phyloP scores from a whole-genome alignment of 2,797 vertebrate species.

The Sebastolobus altivelis region DNA sequence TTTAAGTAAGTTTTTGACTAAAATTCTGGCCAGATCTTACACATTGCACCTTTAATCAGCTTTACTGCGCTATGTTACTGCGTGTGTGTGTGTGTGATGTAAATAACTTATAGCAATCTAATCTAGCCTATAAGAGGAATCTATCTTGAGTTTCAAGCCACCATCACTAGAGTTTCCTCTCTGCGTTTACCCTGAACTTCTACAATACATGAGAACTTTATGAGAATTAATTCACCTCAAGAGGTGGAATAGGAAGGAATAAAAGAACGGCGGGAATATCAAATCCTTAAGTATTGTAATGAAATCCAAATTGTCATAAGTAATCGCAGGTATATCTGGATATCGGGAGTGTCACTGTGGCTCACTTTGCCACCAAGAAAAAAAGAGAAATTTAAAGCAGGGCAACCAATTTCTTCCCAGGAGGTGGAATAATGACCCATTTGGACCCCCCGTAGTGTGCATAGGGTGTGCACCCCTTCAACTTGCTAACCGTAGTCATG shows the following conservation, averaged over 20 bases:
- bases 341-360: conserved; percentile 23
- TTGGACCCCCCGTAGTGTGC: conserved; percentile 52
- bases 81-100: not conserved
- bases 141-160: not conserved
- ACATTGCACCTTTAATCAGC: not conserved
- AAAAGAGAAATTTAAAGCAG: conserved; percentile 51
- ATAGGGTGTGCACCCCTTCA: conserved; percentile 57
- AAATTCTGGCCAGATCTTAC: not conserved
- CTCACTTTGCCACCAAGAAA: conserved; percentile 38
- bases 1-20: not conserved
- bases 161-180: not conserved
- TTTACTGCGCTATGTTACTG: not conserved
- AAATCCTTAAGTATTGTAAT: conserved; percentile 14
- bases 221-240: not conserved
- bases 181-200: not conserved
- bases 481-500: conserved; percentile 61
- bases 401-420: conserved; percentile 51
- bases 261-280: conserved; percentile 33
- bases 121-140: conserved; percentile 1
- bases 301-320: conserved; percentile 46
- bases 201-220: not conserved
- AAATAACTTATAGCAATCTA: not conserved
- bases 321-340: conserved; percentile 31
- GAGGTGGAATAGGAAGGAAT: conserved; percentile 4
- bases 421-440: conserved; percentile 67